These are phyloP conservation scores for Betta splendens DNA, from an alignment of 2,797 vertebrate genomes.

Conservation along the genomic window DNA sequence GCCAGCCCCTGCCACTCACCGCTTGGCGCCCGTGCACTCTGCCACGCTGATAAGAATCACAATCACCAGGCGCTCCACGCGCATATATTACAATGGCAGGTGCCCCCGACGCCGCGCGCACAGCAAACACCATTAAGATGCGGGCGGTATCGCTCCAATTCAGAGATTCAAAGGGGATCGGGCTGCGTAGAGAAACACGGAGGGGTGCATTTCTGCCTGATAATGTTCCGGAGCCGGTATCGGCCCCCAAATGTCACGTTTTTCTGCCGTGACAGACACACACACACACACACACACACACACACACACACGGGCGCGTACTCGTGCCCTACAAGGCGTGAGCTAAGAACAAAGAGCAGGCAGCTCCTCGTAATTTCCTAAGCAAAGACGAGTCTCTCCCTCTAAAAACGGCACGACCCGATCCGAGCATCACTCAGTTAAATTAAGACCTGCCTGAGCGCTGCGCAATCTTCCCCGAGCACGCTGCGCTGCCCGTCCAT, in stretches of 20 bases:
- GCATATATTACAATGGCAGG: constrained; percentile 77
- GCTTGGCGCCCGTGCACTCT: constrained; percentile 67
- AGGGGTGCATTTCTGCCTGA: constrained; percentile 54
- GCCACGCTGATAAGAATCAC: constrained; percentile 80
- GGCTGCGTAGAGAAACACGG: constrained; percentile 35
- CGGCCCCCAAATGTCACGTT: constrained; percentile 23
- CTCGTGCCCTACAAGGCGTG: constrained; percentile 9
- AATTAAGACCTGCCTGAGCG: constrained; percentile 46
- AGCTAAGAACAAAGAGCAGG: constrained; percentile 21
- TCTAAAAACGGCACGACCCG: constrained; percentile 29
- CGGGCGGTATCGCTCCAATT: constrained; percentile 61
- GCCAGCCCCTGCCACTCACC: constrained; percentile 77
- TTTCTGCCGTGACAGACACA: neutral
- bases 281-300: neutral
- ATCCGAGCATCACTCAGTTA: constrained; percentile 58
- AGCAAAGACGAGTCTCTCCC: constrained; percentile 30
- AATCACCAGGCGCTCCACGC: constrained; percentile 76
- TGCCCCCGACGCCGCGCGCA: constrained; percentile 63
- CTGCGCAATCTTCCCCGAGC: constrained; percentile 20
- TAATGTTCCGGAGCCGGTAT: constrained; percentile 52
- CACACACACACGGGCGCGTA: neutral
- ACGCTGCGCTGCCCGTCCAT: constrained; percentile 34
- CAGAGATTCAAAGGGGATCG: constrained; percentile 68
- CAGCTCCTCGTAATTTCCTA: constrained; percentile 48
- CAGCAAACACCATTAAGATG: constrained; percentile 76